Evolutionary conservation across 2,888 invertebrate species (phyloP), one percentile per base, ranked within the genome.

Genomic region (Ellobium chinense): DNA sequence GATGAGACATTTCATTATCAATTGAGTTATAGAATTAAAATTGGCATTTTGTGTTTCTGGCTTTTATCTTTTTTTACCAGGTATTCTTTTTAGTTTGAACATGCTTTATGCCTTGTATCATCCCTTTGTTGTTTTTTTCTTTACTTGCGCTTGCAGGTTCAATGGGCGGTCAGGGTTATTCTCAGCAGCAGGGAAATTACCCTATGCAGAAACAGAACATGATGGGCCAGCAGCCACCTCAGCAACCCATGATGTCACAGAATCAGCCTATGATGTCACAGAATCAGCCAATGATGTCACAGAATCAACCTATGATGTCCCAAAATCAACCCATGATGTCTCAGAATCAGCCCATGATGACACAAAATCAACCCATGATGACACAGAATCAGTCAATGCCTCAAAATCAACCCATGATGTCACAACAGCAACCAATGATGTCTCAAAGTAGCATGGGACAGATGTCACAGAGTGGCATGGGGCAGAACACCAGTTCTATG

Each of bases 281-380:
- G 58, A 77, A 81, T 63, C 85, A 84, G 31, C 81, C 83, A 36
- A 88, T 88, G 88, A 88, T 86, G 84, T 84, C 87, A 76, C 86
- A 84, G 68, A 83, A 83, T 31, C 82, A 83, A 36, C 82, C 83
- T 18, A 85, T 85, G 85, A 84, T 85, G 84, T 79, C 84, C 27
- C 80, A 80, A 39, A 83, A 79, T 36, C 81, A 86, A 39, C 85
- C 85, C 81, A 86, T 87, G 85, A 82, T 86, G 58, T 80, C 85
- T 29, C 83, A 84, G 72, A 86, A 85, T 63, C 84, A 84, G 72
- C 70, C 82, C 2, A 85, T 86, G 84, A 84, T 85, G 85, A 82
- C 85, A 56, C 86, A 85, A 73, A 84, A 84, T 36, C 83, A 84
- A 34, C 82, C 83, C 7, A 85, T 85, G 84, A 85, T 85, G 85